Conservation (phyloP, 2,888 invertebrate species). For the Dione vanillae region DNA sequence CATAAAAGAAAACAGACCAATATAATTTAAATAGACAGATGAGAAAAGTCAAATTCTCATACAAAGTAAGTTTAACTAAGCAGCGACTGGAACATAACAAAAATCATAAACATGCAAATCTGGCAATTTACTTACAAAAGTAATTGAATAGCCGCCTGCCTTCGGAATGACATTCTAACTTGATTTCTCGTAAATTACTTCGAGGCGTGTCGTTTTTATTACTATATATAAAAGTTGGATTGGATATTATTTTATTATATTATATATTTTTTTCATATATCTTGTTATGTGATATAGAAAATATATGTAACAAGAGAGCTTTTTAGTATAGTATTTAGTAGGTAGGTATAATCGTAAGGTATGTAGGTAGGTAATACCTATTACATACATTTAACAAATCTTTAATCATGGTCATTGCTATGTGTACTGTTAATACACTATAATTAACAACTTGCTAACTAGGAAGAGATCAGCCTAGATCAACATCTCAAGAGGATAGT, state of each 20-base stretch:
- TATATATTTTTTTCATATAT: background rate
- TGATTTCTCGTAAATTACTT: constrained; percentile 73
- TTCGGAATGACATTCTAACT: constrained; percentile 66
- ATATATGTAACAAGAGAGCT: background rate
- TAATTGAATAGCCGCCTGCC: constrained; percentile 71
- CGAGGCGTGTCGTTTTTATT: constrained; percentile 52
- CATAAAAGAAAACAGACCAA: constrained; percentile 33
- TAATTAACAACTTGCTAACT: no score
- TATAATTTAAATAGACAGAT: constrained; percentile 48
- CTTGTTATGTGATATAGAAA: background rate
- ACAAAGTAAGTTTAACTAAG: constrained; percentile 65
- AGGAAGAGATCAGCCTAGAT: no score
- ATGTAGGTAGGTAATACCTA: no score
- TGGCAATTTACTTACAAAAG: constrained; percentile 74
- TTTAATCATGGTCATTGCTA: no score
- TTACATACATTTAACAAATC: no score
- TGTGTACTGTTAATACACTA: no score
- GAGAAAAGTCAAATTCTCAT: constrained; percentile 42
- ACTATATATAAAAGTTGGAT: constrained; percentile 48
- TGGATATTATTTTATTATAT: constrained; percentile 33
- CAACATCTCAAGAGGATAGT: no score
- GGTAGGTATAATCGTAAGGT: background rate
- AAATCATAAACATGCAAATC: constrained; percentile 76
- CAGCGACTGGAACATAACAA: constrained; percentile 49
- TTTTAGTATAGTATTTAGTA: background rate